A percentile compares a stretch with the other conserved stretches of the same genome.
Conservation (phyloP, 2,113 vertebrate species). For the Cheirogaleus medius region DNA sequence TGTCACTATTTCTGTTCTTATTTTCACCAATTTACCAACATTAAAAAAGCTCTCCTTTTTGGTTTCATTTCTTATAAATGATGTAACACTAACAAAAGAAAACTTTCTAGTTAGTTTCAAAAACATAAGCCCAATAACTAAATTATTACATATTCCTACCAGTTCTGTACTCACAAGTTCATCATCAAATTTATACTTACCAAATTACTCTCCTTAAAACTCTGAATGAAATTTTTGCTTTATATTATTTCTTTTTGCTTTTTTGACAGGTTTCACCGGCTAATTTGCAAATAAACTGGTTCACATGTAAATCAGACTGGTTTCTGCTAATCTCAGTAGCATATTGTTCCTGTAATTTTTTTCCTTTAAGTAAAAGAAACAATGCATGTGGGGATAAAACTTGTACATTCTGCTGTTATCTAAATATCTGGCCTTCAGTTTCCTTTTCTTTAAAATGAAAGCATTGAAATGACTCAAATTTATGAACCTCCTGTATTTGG, state of each 20-base stretch:
- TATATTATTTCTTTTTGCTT: neutral
- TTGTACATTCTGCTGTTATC: neutral
- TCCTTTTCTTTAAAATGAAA: conserved; percentile 30
- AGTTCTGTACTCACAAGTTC: neutral
- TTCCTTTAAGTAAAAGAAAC: neutral
- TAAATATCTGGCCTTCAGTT: neutral
- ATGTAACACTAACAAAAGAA: conserved; percentile 37
- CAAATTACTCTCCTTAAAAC: conserved; percentile 27
- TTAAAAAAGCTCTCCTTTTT: conserved; percentile 45
- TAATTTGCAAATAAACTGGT: conserved; percentile 9
- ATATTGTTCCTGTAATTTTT: neutral
- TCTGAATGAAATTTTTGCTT: conserved; percentile 14
- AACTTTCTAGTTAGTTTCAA: conserved; percentile 20
- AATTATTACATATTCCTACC: conserved; percentile 2
- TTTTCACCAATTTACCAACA: conserved; percentile 6
- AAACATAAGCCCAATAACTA: conserved; percentile 13
- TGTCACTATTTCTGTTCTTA: conserved; percentile 27
- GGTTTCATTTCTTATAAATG: conserved; percentile 53
- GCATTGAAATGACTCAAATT: neutral
- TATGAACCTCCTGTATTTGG: neutral
- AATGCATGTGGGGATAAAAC: neutral
- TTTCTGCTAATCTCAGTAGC: conserved; percentile 1
- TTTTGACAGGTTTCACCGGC: neutral
- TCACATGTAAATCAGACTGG: neutral
- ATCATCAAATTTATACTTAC: neutral